Conservation (phyloP, 2,888 invertebrate genomes). For the Molorchus minor region DNA sequence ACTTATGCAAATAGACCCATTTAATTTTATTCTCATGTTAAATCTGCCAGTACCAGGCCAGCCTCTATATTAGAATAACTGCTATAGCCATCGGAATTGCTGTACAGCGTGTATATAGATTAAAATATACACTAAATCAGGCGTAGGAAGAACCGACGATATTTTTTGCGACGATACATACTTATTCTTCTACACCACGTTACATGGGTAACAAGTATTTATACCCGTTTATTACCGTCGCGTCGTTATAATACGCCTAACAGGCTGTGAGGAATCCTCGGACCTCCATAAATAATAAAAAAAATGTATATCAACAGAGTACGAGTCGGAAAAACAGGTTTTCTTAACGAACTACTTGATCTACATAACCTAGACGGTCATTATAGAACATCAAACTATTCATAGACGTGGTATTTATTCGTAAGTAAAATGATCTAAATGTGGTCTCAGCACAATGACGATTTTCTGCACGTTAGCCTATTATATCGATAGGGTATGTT, state of each 20-base stretch:
- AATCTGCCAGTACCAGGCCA: conserved; percentile 17
- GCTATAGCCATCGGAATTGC: conserved; percentile 19
- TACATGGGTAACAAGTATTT: conserved; percentile 26
- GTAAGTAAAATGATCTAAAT: too few relatives aligned
- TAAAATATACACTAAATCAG: conserved; percentile 28
- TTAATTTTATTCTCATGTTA: conserved; percentile 28
- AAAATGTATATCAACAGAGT: neutral
- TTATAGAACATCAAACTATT: too few relatives aligned
- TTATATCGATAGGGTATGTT: too few relatives aligned
- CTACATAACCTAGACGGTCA: too few relatives aligned
- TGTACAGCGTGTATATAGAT: conserved; percentile 21
- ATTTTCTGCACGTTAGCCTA: too few relatives aligned
- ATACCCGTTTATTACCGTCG: conserved; percentile 26
- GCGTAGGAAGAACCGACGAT: conserved; percentile 22
- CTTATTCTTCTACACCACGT: conserved; percentile 16
- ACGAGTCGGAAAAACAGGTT: conserved; percentile 6
- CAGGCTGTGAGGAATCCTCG: conserved; percentile 22
- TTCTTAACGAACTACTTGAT: neutral
- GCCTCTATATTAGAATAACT: conserved; percentile 27
- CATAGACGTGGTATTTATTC: too few relatives aligned
- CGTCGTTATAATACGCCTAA: conserved; percentile 25
- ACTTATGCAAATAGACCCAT: conserved; percentile 25
- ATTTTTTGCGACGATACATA: conserved; percentile 14
- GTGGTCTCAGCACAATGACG: too few relatives aligned
- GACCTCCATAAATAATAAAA: conserved; percentile 2